A percentile compares a stretch with the other conserved stretches of the same genome.
Evolutionary conservation across 2,797 vertebrate genomes (phyloP).

Genomic region (Pangasius mekongensis): DNA sequence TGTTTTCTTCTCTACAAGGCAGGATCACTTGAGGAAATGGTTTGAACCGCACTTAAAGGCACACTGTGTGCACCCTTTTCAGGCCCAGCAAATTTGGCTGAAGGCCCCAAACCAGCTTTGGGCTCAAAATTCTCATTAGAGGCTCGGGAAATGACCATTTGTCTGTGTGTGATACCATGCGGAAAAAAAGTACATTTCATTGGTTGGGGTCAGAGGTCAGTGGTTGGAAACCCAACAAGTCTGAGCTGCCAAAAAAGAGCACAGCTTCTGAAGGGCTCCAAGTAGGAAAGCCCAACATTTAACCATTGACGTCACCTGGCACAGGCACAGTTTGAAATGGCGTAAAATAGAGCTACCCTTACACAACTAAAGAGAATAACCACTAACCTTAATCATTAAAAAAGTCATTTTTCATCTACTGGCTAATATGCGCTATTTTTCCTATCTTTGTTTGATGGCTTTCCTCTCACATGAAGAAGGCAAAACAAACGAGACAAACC

Average conservation of each 20-base stretch:
- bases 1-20: slow-evolving; percentile 57
- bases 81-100: slow-evolving; percentile 72
- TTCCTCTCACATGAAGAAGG: slow-evolving; percentile 4
- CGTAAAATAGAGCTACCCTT: slow-evolving; percentile 33
- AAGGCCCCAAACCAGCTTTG: slow-evolving; percentile 66
- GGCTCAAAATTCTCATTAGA: slow-evolving; percentile 77
- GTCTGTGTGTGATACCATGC: slow-evolving; percentile 66
- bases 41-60: slow-evolving; percentile 69
- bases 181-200: slow-evolving; percentile 67
- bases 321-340: slow-evolving; percentile 14
- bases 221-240: slow-evolving; percentile 37
- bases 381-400: slow-evolving; percentile 35
- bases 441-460: background rate
- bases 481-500: background rate
- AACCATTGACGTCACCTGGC: slow-evolving; percentile 58
- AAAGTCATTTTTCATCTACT: slow-evolving; percentile 20
- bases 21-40: slow-evolving; percentile 71
- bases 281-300: slow-evolving; percentile 59
- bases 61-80: slow-evolving; percentile 60
- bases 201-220: slow-evolving; percentile 63
- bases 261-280: slow-evolving; percentile 49
- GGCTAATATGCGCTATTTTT: background rate
- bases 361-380: slow-evolving; percentile 36
- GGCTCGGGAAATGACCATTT: slow-evolving; percentile 70
- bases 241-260: slow-evolving; percentile 50